Conservation (phyloP, 2,888 invertebrate species). For the Nomada flava region DNA sequence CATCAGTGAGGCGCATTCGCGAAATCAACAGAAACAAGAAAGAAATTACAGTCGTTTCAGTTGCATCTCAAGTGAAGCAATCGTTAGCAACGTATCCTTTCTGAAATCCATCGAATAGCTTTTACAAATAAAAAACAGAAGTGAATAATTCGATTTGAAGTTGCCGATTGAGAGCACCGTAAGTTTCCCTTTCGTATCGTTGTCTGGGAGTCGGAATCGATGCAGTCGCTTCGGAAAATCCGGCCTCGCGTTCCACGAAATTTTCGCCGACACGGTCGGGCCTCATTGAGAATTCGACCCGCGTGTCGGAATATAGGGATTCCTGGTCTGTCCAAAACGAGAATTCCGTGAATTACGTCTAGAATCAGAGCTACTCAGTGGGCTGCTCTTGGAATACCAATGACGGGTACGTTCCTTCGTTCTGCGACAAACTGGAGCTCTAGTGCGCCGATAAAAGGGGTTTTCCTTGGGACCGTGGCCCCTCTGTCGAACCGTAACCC, state of each 20-base stretch:
- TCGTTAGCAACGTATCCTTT: too few relatives aligned
- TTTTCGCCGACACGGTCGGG: slow-evolving; percentile 54
- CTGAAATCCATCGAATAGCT: not conserved
- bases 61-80: too few relatives aligned
- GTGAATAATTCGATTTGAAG: not conserved
- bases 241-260: slow-evolving; percentile 46
- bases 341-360: slow-evolving; percentile 73
- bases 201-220: not conserved
- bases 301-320: slow-evolving; percentile 58
- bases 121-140: not conserved
- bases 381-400: slow-evolving; percentile 62
- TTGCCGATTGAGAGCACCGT: not conserved
- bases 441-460: slow-evolving; percentile 27
- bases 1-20: too few relatives aligned
- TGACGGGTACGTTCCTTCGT: slow-evolving; percentile 42
- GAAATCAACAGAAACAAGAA: too few relatives aligned
- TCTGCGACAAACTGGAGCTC: slow-evolving; percentile 6
- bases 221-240: slow-evolving; percentile 53
- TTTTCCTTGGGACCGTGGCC: slow-evolving; percentile 11
- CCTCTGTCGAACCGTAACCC: not conserved
- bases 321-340: slow-evolving; percentile 67
- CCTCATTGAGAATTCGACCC: slow-evolving; percentile 61
- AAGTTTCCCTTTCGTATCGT: slow-evolving; percentile 24
- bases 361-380: slow-evolving; percentile 72
- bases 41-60: too few relatives aligned